Evolutionary conservation across 2,113 vertebrate species (phyloP), one percentile per base, ranked within the genome.

Genomic region (Gymnogyps californianus): DNA sequence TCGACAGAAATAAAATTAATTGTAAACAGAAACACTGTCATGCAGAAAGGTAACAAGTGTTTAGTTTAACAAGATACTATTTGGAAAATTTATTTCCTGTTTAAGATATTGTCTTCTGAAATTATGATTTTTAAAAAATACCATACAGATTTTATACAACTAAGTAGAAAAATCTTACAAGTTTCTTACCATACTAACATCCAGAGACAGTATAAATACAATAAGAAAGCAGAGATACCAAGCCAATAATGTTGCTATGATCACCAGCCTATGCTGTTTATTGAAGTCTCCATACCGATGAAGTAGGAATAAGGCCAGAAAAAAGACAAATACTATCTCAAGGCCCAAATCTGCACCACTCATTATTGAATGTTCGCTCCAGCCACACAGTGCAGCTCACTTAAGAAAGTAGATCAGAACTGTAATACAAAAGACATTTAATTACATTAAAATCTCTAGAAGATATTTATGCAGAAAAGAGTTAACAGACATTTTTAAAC

Each of bases 141-240:
- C 5, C 13, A n/a, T 10, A 84, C 9, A 38, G 7, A 52, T 67
- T 70, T 52, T 29, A 65, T 0, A 2, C 19, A 69, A 57, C 13
- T 57, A 81, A 87, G 34, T 26, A 62, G n/a, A n/a, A 76, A 91
- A 87, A 77, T 18, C 36, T 95, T 17, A 5, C 16, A 75, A 25
- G 8, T 59, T 78, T 94, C 98, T 98, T 98, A 99, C 99, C 98
- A 99, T 99, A 97, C 99, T 99, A 93, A 99, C 99, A 94, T 99
- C 99, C 83, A 99, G 97, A 3, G 99, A 99, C 93, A 99, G 91
- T 96, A 99, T 99, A 97, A 99, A 99, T 55, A 99, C 98, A 61
- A 99, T 99, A 78, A 99, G 98, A 96, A 99, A 99, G 97, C 99
- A 99, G 83, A 99, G 99, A 97, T 99, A 99, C 99, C 99, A 99